Evolutionary conservation across 2,113 vertebrate genomes (phyloP), one percentile per base, ranked within the genome.

Genomic region (Monopterus albus): DNA sequence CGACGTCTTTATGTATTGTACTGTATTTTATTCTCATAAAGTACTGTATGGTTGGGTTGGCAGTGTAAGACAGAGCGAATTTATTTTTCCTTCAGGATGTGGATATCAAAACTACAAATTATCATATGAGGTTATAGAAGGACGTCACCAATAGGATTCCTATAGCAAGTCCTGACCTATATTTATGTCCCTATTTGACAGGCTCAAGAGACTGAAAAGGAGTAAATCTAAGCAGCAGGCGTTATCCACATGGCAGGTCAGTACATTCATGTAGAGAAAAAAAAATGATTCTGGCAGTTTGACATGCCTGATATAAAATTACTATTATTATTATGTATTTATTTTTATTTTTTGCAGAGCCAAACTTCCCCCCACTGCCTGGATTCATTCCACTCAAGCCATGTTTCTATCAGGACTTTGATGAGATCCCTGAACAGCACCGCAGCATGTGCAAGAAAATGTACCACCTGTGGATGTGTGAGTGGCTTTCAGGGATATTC

Each of bases 361-460:
- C 97, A 83, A 99, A 99, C 88, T 99, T 99, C 58, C 97, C 98
- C 12, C 98, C 98, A 0, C 82, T 99, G 77, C 98, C 98, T 1
- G 93, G 86, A 31, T 98, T 99, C 84, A 95, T 99, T 88, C 98
- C 97, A 0, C 82, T 99, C 74, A 98, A 96, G 92, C 98, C 98
- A 0, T 99, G 98, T 83, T 99, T 99, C 92, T 96, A 99, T 81
- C 98, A 99, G 91, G 96, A 99, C 91, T 99, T 99, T 5, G 96
- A 99, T 0, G 97, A 96, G 0, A 99, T 99, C 61, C 98, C 98
- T 0, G 96, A 96, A 0, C 95, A 96, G 88, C 97, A 99, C 76
- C 95, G 95, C 45, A 95, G 85, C 86, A 93, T 95, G 92, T 95
- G 95, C 92, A 99, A 96, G 84, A 96, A 96, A 69, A 94, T 99